Percentiles rank a stretch among this genome's conserved stretches.
phyloP scores from a whole-genome alignment of 1,140 invertebrate species.

The Heterodera schachtii region DNA sequence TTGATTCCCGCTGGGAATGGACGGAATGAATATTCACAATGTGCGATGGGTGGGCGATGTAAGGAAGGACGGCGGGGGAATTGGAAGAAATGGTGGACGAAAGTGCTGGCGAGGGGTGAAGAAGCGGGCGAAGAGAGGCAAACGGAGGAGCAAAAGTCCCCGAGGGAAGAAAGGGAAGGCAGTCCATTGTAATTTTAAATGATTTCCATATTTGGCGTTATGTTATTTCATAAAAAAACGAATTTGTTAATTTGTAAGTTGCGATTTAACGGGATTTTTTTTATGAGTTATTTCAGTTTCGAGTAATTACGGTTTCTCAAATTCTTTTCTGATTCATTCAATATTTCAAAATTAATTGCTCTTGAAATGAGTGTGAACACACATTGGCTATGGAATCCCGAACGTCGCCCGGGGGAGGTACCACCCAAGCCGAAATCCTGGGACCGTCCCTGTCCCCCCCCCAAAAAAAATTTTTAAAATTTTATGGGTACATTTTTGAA shows the following conservation, averaged over 20 bases:
- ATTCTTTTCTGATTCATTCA: slow-evolving; percentile 1
- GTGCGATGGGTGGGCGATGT: background rate
- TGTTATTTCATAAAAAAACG: background rate
- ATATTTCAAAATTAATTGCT: no score
- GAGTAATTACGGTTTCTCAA: background rate
- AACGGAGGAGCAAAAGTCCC: background rate
- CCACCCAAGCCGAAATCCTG: no score
- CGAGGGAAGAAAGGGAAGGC: background rate
- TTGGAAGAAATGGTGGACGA: slow-evolving; percentile 1
- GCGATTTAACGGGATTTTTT: no score
- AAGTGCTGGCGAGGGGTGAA: background rate
- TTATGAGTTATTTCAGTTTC: no score
- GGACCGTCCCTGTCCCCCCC: no score
- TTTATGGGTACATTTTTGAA: no score
- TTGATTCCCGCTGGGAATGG: background rate
- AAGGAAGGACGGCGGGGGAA: background rate
- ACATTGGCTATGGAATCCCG: slow-evolving; percentile 43
- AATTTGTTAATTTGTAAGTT: no score
- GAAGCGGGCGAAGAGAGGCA: no score
- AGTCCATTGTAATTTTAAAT: no score
- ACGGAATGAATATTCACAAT: background rate
- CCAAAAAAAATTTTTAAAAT: no score
- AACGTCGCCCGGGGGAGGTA: no score
- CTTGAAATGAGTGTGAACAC: slow-evolving; percentile 38
- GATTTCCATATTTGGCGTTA: no score